Conservation (phyloP, 2,113 vertebrate genomes). For the Ceratotherium simum region DNA sequence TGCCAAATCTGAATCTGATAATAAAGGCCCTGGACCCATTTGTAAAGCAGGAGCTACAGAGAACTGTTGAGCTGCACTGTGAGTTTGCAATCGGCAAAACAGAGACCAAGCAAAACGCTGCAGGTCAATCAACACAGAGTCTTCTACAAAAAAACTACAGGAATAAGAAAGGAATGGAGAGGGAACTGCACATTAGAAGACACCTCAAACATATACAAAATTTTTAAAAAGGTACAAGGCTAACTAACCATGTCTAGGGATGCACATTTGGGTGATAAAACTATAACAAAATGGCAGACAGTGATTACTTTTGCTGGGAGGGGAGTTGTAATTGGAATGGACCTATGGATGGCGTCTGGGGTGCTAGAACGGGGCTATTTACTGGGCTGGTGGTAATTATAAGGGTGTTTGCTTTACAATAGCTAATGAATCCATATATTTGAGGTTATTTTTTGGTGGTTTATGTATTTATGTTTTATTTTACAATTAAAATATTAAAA, state of each 20-base stretch:
- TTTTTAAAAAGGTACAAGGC: background rate
- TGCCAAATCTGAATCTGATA: background rate
- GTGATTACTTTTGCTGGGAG: too few species aligned
- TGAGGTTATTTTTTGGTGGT: background rate
- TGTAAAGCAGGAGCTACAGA: background rate
- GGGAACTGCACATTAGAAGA: background rate
- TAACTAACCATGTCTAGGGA: background rate
- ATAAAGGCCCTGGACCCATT: too few species aligned
- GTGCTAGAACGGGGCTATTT: too few species aligned
- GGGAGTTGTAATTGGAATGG: background rate
- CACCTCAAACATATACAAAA: background rate
- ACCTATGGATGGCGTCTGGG: background rate
- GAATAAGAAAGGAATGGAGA: background rate
- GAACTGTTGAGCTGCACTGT: background rate
- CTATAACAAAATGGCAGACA: background rate
- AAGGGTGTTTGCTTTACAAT: background rate
- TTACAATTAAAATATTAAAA: background rate
- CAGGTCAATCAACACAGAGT: background rate
- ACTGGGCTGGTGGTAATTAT: background rate
- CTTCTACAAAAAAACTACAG: background rate
- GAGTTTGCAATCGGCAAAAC: background rate
- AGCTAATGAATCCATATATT: background rate
- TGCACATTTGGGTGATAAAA: background rate
- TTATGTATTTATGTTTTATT: background rate
- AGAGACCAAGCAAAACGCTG: background rate